Evolutionary conservation across 2,113 vertebrate species (phyloP), one percentile per base, ranked within the genome.

Genomic region (Cranoglanis bouderius): DNA sequence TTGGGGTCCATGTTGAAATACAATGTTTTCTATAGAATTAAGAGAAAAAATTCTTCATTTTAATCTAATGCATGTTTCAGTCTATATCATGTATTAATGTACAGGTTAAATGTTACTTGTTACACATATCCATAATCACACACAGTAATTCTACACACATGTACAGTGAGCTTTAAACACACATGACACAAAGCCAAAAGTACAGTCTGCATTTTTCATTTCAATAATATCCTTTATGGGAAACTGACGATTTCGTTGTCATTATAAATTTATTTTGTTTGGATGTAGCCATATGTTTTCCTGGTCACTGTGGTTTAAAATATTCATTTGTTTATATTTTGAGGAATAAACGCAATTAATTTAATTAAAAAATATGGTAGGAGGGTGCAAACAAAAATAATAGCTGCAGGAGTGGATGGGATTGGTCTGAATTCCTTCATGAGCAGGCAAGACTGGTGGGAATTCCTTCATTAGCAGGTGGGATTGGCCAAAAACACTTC

Each of bases 1-100:
- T 92, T 93, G 10, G 97, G 97, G 53, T 97, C 92, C 70, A 99
- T 21, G 90, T 93, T 95, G 90, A 95, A 93, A 85, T 96, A 97
- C 90, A 93, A 95, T 12, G 87, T 90, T 81, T 51, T 91, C 91
- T 94, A 93, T 93, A 93, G 1, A 78, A 82, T 93, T 87, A 94
- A 90, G 91, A 92, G 90, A 89, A 88, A 84, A 53, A 61, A 21
- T n/a, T 38, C 21, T 19, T 10, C 38, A 86, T 65, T 21, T 89
- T 9, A 70, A 26, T 82, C 7, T 12, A 35, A 38, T 55, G 46
- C n/a, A 57, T 55, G 13, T 55, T 55, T 81, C 16, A 53, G n/a
- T 38, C 16, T 38, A 5, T 57, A 35, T 55, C 78, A 18, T 55
- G 38, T 26, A 24, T 75, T 75, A 43, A 75, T 43, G 38, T 26